These are phyloP conservation scores for Zaprionus camerounensis DNA, from an alignment of 1,140 invertebrate genomes.

Conservation along the genomic window DNA sequence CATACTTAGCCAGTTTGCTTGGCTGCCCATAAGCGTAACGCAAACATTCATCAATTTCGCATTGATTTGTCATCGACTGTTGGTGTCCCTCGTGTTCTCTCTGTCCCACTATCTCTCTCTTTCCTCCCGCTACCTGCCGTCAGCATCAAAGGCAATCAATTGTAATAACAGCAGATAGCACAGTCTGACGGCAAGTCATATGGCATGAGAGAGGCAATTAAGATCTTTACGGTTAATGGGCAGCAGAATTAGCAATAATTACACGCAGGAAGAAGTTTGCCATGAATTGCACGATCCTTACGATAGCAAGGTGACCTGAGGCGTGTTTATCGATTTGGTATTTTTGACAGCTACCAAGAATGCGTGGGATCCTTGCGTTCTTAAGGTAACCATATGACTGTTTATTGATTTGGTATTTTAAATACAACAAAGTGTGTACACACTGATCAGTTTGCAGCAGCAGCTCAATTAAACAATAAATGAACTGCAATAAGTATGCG, in stretches of 20 bases:
- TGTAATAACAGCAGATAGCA: constrained; percentile 1
- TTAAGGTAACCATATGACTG: neutral
- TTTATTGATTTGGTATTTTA: constrained; percentile 6
- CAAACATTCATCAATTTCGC: constrained; percentile 61
- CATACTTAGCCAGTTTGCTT: neutral
- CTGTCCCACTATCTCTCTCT: neutral
- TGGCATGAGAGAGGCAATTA: constrained; percentile 1
- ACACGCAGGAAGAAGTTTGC: neutral
- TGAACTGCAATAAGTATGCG: no score
- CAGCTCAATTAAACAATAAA: neutral
- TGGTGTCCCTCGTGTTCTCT: neutral
- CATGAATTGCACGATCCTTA: neutral
- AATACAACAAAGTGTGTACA: neutral
- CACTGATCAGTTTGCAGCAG: neutral
- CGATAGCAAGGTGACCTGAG: neutral
- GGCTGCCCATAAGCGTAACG: constrained; percentile 3
- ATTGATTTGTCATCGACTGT: constrained; percentile 64
- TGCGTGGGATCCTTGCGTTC: no score
- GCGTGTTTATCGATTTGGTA: neutral
- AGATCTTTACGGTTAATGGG: neutral
- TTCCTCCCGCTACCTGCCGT: neutral
- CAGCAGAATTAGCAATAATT: constrained; percentile 12
- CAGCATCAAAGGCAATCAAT: constrained; percentile 11
- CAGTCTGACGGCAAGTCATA: neutral
- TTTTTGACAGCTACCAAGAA: neutral